Percentiles rank a stretch among this genome's conserved stretches.
phyloP scores from a whole-genome alignment of 2,113 vertebrate genomes.

The Pithys albifrons region DNA sequence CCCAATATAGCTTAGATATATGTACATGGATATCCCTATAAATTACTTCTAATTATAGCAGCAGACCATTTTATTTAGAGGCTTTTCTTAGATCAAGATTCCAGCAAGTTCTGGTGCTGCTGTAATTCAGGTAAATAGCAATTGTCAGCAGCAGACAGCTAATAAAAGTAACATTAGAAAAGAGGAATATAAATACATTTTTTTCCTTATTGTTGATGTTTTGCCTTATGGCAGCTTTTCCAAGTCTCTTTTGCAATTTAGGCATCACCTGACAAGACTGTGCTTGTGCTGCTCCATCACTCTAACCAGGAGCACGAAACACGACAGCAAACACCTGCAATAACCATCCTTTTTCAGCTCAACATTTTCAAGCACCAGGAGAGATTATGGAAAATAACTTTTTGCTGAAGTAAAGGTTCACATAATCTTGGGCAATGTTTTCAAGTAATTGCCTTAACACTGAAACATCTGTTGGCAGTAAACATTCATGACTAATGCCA shows the following conservation, averaged over 20 bases:
- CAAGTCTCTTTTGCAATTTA: background rate
- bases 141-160: background rate
- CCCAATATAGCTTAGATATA: background rate
- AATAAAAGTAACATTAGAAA: background rate
- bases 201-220: background rate
- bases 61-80: background rate
- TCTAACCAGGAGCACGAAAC: background rate
- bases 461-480: conserved; percentile 41
- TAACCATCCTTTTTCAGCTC: background rate
- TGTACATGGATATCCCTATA: background rate
- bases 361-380: background rate
- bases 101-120: background rate
- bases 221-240: background rate
- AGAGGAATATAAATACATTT: background rate
- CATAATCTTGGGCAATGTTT: background rate
- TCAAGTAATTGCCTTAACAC: background rate
- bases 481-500: background rate
- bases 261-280: background rate
- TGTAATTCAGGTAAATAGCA: background rate
- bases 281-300: background rate
- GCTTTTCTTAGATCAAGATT: background rate
- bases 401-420: conserved; percentile 15
- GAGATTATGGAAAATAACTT: conserved; percentile 29
- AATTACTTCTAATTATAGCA: background rate
- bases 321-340: background rate